Conservation (phyloP, 2,888 invertebrate genomes). For the Rambutsinella grinnellia region DNA sequence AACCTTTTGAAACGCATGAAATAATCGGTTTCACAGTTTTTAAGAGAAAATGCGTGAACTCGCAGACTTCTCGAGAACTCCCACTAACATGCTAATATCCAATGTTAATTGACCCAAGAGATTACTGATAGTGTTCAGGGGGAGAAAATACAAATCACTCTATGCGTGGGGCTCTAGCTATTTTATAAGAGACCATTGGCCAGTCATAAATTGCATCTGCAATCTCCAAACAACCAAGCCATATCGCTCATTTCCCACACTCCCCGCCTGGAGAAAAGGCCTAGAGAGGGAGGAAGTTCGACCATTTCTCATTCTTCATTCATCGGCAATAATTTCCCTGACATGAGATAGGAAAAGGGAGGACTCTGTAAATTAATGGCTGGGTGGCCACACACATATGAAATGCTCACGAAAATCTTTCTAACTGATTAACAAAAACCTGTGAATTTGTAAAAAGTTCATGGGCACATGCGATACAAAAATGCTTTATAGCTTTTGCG, state of each 20-base stretch:
- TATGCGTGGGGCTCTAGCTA: not conserved
- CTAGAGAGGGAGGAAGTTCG: not conserved
- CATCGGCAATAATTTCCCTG: slow-evolving; percentile 50
- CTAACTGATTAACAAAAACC: not conserved
- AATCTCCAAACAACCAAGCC: not conserved
- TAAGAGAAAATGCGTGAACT: slow-evolving; percentile 34
- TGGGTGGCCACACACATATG: slow-evolving; percentile 54
- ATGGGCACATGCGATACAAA: not conserved
- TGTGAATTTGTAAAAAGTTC: not conserved
- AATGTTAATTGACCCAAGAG: slow-evolving; percentile 14
- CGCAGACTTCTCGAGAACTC: slow-evolving; percentile 3
- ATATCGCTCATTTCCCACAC: slow-evolving; percentile 3
- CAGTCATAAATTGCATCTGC: not conserved
- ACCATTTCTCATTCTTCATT: slow-evolving; percentile 35
- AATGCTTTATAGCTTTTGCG: not conserved
- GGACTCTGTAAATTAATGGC: slow-evolving; percentile 58
- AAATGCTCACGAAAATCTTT: slow-evolving; percentile 6
- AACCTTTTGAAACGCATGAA: no score
- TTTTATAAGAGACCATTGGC: not conserved
- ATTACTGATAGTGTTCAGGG: not conserved
- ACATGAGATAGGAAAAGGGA: slow-evolving; percentile 54
- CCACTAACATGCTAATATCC: slow-evolving; percentile 6
- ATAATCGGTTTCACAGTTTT: no score
- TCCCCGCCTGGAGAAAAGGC: not conserved
- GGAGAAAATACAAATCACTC: not conserved